Base-by-base conservation (phyloP, 2,113 vertebrate species). In the Callipepla squamata region DNA sequence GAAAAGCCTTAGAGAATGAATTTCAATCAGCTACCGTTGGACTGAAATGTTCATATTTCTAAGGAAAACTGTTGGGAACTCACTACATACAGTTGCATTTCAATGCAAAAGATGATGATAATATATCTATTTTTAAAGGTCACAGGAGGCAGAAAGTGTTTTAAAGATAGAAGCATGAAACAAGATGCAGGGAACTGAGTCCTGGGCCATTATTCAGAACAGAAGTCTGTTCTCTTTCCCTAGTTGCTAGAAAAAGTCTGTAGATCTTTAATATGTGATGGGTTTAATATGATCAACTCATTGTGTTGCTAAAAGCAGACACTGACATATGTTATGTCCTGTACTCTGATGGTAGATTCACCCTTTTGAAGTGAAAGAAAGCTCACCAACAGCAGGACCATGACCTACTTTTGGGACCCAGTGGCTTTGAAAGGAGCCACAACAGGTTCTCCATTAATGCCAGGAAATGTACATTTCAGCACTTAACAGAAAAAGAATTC, bases 21-120 rank as follows among this genome's bases (percentile, higher is more conserved):
- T 92, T 96, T 95, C 92, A 91, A 65, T 22, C 65, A 83, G 65
- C 82, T 77, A 65, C 32, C 65, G 62, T 89, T 89, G 75, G 83
- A 93, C 72, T 38, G 78, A 91, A 77, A 66, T 51, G 30, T 84
- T 94, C 88, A 3, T 87, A n/a, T 87, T 87, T 92, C 68, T 91
- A 36, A 80, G 72, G 70, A 85, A 85, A 82, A 66, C 36, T 22
- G 7, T 69, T 82, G 45, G 48, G 59, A 89, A 66, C 10, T 92
- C 70, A 50, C 63, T 70, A 70, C 78, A 17, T 66, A 53, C 6
- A 18, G 59, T 14, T 81, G 16, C 40, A 65, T 89, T 90, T 91
- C 66, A 85, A 66, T 85, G 84, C 67, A 91, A 69, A 85, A 18
- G 36, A 63, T 15, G 76, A 70, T 30, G 40, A 59, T 13, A 80